A percentile compares a stretch with the other conserved stretches of the same genome.
These are phyloP conservation scores for Shinisaurus crocodilurus DNA, from an alignment of 2,113 vertebrate species.

Conservation along the genomic window DNA sequence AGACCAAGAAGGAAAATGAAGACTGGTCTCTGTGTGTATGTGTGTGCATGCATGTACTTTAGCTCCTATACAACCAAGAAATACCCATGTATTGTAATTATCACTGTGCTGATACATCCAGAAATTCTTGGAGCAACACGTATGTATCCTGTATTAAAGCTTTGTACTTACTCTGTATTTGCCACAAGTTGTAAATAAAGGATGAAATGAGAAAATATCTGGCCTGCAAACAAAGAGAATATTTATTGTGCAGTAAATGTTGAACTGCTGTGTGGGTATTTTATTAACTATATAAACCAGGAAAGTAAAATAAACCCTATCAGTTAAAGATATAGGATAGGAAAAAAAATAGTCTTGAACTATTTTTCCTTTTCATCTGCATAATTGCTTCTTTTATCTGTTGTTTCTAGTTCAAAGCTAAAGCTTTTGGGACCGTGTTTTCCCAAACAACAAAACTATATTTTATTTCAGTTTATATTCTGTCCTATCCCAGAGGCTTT, in stretches of 20 bases:
- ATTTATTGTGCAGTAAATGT: slow-evolving; percentile 36
- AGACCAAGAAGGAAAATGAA: background rate
- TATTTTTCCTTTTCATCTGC: slow-evolving; percentile 10
- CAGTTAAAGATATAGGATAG: slow-evolving; percentile 3
- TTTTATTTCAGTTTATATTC: slow-evolving; percentile 25
- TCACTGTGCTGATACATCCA: slow-evolving; percentile 4
- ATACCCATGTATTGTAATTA: background rate
- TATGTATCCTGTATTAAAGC: background rate
- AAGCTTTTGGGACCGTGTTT: background rate
- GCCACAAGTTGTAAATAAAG: slow-evolving; percentile 32
- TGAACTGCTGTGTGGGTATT: slow-evolving; percentile 29
- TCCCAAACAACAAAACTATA: background rate
- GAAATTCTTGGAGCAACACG: background rate
- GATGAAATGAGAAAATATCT: slow-evolving; percentile 36
- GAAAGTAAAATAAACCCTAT: slow-evolving; percentile 26
- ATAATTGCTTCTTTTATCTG: slow-evolving; percentile 27
- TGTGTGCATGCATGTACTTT: background rate
- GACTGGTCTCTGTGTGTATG: background rate
- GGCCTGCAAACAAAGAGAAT: slow-evolving; percentile 33
- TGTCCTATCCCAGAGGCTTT: background rate
- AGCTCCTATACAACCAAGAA: slow-evolving; percentile 32
- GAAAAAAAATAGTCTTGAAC: slow-evolving; percentile 1
- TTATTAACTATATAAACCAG: slow-evolving; percentile 24
- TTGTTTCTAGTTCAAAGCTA: slow-evolving; percentile 28
- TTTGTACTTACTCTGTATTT: fast-evolving